Evolutionary conservation across 2,797 vertebrate genomes (phyloP), one percentile per base, ranked within the genome.

Genomic region (Onychomys arenicola): DNA sequence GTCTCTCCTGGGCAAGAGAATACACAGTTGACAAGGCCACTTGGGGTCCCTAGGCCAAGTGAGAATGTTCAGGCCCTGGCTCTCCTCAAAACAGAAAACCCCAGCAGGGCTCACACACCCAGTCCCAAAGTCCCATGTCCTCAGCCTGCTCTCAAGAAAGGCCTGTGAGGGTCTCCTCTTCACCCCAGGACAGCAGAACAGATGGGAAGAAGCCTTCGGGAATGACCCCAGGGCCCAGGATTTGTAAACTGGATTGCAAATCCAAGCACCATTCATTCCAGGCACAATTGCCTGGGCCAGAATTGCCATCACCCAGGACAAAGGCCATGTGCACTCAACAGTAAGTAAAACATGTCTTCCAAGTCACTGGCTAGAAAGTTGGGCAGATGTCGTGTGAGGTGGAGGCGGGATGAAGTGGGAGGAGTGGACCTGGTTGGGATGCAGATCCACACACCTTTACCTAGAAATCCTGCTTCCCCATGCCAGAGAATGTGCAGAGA

Each of bases 11-110:
- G n/a, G 57, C 55, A 29, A 29, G 8, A 55, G 37, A n/a, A 63
- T 11, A 4, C 0, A 0, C 0, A 0, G 0, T 34, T 2, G 32
- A 1, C 16, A 27, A 46, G 40, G 10, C 17, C 6, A 25, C n/a
- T 5, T 7, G 17, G 16, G 4, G 57, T 52, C 65, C 82, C n/a
- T 9, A 49, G 37, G 46, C 77, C 43, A 2, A 23, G 19, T 13
- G 49, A 55, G 19, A n/a, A 37, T 5, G 34, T 19, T 43, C 90
- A 0, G 27, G 0, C 7, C 6, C 23, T 49, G 49, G 29, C 37
- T 80, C n/a, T 32, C 10, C 78, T 57, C 34, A 40, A 49, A 21
- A 52, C 4, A 3, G 4, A 6, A 17, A 7, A 29, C 17, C n/a
- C 43, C n/a, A 34, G 52, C 0, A 7, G 0, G 40, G 12, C 12